Conservation (phyloP, 2,113 vertebrate genomes). For the Brienomyrus brachyistius region DNA sequence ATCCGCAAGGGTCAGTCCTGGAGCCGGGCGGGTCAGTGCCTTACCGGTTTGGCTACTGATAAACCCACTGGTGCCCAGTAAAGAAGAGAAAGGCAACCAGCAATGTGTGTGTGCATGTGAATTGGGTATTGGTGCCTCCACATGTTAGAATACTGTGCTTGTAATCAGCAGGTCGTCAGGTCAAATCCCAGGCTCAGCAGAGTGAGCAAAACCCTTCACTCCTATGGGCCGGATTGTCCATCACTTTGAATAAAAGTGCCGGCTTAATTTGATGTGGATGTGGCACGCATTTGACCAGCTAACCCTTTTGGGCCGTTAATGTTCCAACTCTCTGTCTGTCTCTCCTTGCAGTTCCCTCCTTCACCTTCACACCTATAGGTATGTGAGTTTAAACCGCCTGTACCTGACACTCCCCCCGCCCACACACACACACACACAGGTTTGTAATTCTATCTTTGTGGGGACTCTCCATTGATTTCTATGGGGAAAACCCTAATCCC, state of each 20-base stretch:
- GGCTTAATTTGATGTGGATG: neutral
- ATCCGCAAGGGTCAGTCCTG: constrained; percentile 77
- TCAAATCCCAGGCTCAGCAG: neutral
- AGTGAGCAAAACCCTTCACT: neutral
- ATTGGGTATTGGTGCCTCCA: neutral
- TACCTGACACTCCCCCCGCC: neutral
- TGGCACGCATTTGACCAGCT: neutral
- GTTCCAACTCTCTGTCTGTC: neutral
- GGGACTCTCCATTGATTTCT: too few relatives aligned
- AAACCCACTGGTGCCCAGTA: neutral
- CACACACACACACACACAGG: neutral
- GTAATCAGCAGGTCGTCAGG: neutral
- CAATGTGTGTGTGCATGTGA: neutral
- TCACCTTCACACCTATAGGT: constrained; percentile 97
- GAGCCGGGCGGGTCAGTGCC: neutral
- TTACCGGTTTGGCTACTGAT: neutral
- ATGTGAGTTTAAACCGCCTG: constrained; percentile 46
- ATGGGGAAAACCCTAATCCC: too few relatives aligned
- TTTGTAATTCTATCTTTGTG: too few relatives aligned
- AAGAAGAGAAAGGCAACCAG: neutral
- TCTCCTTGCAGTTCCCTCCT: constrained; percentile 81
- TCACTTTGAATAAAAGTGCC: neutral
- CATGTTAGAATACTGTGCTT: neutral
- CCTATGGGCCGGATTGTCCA: neutral
- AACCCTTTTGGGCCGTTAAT: too few relatives aligned